These are phyloP conservation scores for Prunella fulvescens DNA, from an alignment of 2,113 vertebrate species.

Conservation along the genomic window DNA sequence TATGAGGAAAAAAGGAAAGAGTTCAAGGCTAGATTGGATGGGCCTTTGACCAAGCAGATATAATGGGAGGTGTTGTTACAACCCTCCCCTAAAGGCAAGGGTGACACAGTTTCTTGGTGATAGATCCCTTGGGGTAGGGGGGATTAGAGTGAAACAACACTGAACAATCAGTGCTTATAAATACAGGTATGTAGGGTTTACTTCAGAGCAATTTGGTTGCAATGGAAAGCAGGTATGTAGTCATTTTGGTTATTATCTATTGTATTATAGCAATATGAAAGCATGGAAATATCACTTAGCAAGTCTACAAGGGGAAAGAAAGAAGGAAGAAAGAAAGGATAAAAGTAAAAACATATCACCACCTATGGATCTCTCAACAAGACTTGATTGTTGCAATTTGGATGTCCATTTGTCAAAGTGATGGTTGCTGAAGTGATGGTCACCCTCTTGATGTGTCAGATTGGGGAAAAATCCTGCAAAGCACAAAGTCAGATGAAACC, in stretches of 20 bases:
- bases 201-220: background rate
- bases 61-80: background rate
- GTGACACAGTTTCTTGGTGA: background rate
- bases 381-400: background rate
- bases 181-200: background rate
- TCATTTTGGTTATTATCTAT: background rate
- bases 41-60: background rate
- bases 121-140: background rate
- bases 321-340: background rate
- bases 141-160: background rate
- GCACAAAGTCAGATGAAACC: background rate
- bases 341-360: background rate
- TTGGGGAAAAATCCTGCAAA: background rate
- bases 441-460: background rate
- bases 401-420: background rate
- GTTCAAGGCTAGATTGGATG: background rate
- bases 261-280: background rate
- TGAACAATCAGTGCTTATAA: background rate
- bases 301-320: background rate
- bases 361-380: fast-evolving
- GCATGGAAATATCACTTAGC: background rate
- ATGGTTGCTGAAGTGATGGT: background rate
- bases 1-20: background rate
- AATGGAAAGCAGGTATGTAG: background rate
- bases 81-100: background rate